Conservation (phyloP, 2,888 invertebrate species). For the Ormia ochracea region DNA sequence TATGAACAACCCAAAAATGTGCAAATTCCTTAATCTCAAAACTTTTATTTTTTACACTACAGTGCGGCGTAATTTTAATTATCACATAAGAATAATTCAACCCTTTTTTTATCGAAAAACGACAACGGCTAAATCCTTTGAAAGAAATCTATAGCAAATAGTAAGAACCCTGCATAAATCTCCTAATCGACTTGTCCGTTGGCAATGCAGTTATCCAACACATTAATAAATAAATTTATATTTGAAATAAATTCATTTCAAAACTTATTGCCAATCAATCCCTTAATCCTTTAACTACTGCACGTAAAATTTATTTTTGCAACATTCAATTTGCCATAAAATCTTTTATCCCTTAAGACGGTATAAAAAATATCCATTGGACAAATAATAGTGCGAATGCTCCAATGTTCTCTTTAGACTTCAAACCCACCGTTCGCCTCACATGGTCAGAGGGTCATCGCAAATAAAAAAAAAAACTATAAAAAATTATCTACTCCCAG, state of each 20-base stretch:
- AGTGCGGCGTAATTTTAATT: too few species aligned
- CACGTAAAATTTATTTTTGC: slow-evolving; percentile 39
- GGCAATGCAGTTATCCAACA: too few species aligned
- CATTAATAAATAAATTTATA: slow-evolving; percentile 35
- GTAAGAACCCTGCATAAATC: too few species aligned
- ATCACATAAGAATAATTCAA: too few species aligned
- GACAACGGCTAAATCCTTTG: too few species aligned
- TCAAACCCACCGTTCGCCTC: slow-evolving; percentile 23
- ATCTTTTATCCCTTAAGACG: slow-evolving; percentile 44
- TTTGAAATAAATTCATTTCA: slow-evolving; percentile 25
- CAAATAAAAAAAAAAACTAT: slow-evolving; percentile 53
- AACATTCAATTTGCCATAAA: slow-evolving; percentile 52
- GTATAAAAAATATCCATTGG: slow-evolving; percentile 10
- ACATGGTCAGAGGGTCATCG: slow-evolving; percentile 41
- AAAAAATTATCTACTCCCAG: slow-evolving; percentile 58
- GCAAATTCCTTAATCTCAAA: too few species aligned
- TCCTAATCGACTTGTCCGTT: too few species aligned
- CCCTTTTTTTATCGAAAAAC: too few species aligned
- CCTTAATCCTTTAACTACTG: slow-evolving; percentile 49
- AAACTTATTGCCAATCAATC: slow-evolving; percentile 41
- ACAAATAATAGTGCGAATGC: slow-evolving; percentile 24
- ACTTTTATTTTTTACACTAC: too few species aligned
- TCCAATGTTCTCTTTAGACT: neutral
- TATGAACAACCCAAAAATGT: too few species aligned
- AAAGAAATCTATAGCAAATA: too few species aligned